Conservation (phyloP, 2,113 vertebrate genomes). For the Alligator sinensis region DNA sequence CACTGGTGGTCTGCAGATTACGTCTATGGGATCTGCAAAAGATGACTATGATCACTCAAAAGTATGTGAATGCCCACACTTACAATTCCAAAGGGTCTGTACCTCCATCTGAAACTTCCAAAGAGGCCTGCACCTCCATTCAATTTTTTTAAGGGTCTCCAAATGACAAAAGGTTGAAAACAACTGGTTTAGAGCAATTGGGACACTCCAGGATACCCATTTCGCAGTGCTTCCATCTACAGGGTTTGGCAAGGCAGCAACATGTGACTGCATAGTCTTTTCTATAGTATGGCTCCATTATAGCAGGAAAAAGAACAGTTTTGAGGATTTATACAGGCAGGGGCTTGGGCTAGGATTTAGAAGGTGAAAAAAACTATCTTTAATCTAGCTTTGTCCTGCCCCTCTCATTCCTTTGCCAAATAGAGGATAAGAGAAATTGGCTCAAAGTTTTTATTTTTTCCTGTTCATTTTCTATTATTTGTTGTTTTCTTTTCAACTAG, state of each 20-base stretch:
- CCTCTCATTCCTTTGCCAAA: not conserved
- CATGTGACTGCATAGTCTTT: not conserved
- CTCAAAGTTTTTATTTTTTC: conserved; percentile 36
- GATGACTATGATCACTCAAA: not conserved
- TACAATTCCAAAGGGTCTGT: not conserved
- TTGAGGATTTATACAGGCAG: not conserved
- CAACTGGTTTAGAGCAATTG: too few relatives aligned
- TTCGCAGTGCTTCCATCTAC: too few relatives aligned
- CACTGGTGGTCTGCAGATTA: too few relatives aligned
- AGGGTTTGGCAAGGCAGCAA: too few relatives aligned
- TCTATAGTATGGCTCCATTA: not conserved
- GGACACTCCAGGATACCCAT: too few relatives aligned
- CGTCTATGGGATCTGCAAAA: too few relatives aligned
- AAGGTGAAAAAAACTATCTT: conserved; percentile 22
- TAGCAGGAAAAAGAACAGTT: not conserved
- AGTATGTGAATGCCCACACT: too few relatives aligned
- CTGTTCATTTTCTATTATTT: conserved; percentile 46
- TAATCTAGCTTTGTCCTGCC: not conserved
- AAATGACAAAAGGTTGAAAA: too few relatives aligned
- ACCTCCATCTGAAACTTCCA: too few relatives aligned
- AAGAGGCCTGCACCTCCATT: too few relatives aligned
- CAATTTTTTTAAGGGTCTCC: too few relatives aligned
- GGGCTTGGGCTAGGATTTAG: not conserved
- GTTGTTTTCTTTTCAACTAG: conserved; percentile 58
- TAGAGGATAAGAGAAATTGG: conserved; percentile 31